Base-by-base conservation (phyloP, 2,888 invertebrate species). In the Eurytoma californica region DNA sequence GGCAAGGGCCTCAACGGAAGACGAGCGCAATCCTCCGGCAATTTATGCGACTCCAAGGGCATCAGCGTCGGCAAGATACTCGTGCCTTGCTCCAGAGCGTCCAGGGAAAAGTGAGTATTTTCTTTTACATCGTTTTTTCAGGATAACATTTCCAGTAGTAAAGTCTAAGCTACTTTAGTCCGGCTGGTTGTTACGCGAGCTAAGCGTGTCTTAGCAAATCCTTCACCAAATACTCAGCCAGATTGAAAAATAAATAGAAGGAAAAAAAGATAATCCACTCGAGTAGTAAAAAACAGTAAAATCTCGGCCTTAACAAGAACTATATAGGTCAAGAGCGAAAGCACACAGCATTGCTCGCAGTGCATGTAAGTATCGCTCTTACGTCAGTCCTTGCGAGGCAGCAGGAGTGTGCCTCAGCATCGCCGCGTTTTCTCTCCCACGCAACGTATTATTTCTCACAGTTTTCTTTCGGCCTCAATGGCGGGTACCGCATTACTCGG, bases 21-120 rank as follows among this genome's bases (percentile, higher is more conserved):
- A 81, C 91, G 95, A 83, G 94, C 94, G 55, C 93, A 94, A 84
- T 95, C 95, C 82, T 94, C 94, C 84, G 95, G 95, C 61, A 95
- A 95, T 90, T 93, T 95, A 60, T 94, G 94, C 91, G 94, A 94
- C 91, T 92, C 87, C 79, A 89, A 89, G 73, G 87, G 87, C 12
- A 89, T 88, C 83, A 88, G 85, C 80, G 87, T 89, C 81, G 86
- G 88, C n/a, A 89, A 89, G 82, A 87, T 89, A 77, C 82, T 89
- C 75, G 87, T 88, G 49, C 89, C 90, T n/a, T 89, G 89, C 55
- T 87, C 89, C 51, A 88, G 86, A 72, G 84, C 86, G 30, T 88
- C 89, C 58, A 86, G 84, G 65, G 88, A 89, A 72, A 88, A 86
- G 88, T 89, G 20, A 82, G 65, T 77, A 0, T 2, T 58, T 58